Evolutionary conservation across 2,888 invertebrate species (phyloP).

Genomic region (Doris montereyensis): DNA sequence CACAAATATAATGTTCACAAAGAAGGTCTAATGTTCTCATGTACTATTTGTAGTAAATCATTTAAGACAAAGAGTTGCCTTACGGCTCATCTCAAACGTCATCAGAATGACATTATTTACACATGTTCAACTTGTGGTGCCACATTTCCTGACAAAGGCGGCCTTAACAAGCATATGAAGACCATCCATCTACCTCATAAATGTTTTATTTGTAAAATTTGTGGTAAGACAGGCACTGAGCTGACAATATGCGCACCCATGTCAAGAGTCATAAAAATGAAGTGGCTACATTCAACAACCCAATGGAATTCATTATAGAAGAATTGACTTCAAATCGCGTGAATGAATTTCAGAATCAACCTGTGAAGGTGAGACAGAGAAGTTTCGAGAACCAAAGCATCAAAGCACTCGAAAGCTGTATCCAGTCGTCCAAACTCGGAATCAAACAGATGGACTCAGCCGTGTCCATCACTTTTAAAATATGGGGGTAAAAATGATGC

Average conservation of each 20-base stretch:
- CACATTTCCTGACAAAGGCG: slow-evolving; percentile 67
- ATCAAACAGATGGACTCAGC: too few relatives aligned
- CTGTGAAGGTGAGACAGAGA: too few relatives aligned
- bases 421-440: too few relatives aligned
- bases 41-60: slow-evolving; percentile 59
- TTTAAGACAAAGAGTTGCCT: slow-evolving; percentile 66
- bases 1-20: slow-evolving; percentile 65
- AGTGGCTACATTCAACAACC: slow-evolving; percentile 22
- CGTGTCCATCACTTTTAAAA: too few relatives aligned
- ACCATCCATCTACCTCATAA: slow-evolving; percentile 63
- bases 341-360: too few relatives aligned
- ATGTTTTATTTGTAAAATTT: slow-evolving; percentile 63
- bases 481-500: too few relatives aligned
- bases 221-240: slow-evolving; percentile 61
- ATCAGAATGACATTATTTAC: slow-evolving; percentile 57
- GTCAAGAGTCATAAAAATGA: slow-evolving; percentile 57
- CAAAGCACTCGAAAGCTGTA: too few relatives aligned
- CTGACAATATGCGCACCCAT: slow-evolving; percentile 66
- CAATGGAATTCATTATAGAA: slow-evolving; percentile 34
- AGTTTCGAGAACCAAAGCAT: too few relatives aligned
- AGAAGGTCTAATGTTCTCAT: slow-evolving; percentile 50
- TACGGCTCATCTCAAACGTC: slow-evolving; percentile 64
- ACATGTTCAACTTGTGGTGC: slow-evolving; percentile 60
- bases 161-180: slow-evolving; percentile 63
- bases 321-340: too few relatives aligned